These are phyloP conservation scores for Karalla daura DNA, from an alignment of 2,797 vertebrate species.

Conservation along the genomic window DNA sequence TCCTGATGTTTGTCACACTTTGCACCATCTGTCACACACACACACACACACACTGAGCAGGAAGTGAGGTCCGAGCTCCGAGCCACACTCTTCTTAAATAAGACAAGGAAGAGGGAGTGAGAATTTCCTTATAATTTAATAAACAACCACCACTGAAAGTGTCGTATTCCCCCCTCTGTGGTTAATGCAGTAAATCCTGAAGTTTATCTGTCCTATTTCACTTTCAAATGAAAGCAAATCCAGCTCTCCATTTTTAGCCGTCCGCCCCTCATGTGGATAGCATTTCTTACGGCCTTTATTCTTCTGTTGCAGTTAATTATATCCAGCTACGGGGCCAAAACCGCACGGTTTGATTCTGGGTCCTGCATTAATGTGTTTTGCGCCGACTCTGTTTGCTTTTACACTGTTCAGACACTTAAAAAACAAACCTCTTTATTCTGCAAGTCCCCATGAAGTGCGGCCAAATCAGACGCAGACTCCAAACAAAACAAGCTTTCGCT, in stretches of 20 bases:
- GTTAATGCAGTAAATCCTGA: conserved; percentile 4
- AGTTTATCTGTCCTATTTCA: conserved; percentile 2
- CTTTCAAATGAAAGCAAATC: conserved; percentile 8
- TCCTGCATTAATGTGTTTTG: conserved; percentile 21
- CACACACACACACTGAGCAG: not conserved
- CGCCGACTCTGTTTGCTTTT: conserved; percentile 39
- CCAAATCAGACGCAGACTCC: conserved; percentile 27
- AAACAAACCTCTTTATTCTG: conserved; percentile 34
- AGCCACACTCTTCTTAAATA: not conserved
- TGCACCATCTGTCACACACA: conserved; percentile 48
- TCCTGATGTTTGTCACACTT: conserved; percentile 18
- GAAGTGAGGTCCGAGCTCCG: not conserved
- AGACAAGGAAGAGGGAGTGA: not conserved
- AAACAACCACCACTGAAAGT: not conserved
- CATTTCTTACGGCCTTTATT: conserved; percentile 10
- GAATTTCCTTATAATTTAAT: conserved; percentile 1
- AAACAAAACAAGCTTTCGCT: conserved; percentile 40
- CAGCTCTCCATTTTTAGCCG: conserved; percentile 3
- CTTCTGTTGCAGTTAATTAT: conserved; percentile 10
- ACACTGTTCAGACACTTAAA: conserved; percentile 4
- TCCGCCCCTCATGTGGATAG: conserved; percentile 14
- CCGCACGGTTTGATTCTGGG: conserved; percentile 12
- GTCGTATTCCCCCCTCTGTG: conserved; percentile 7
- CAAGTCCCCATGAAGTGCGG: conserved; percentile 6
- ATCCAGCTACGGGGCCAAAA: conserved; percentile 2